Conservation (phyloP, 2,797 vertebrate genomes). For the Poeciliopsis infans region DNA sequence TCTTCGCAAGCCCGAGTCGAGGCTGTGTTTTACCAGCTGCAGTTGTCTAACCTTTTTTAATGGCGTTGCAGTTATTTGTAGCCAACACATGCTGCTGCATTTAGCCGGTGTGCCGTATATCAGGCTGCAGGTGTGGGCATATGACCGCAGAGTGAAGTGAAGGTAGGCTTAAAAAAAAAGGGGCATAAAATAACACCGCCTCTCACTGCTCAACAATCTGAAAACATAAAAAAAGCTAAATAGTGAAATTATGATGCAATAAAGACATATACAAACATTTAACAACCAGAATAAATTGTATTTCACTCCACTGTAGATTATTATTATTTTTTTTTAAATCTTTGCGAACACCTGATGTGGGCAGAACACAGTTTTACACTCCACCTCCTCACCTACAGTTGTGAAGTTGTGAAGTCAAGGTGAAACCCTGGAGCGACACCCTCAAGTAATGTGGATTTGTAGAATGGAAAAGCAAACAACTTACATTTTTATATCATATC, state of each 20-base stretch:
- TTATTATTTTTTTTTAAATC: background rate
- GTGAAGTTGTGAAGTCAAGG: background rate
- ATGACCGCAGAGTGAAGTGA: conserved; percentile 15
- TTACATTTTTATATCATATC: background rate
- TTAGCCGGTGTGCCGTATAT: conserved; percentile 53
- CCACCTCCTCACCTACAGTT: background rate
- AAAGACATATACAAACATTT: background rate
- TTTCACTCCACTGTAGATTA: background rate
- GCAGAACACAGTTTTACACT: background rate
- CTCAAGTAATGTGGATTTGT: background rate
- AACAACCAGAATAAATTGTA: background rate
- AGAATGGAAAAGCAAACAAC: background rate
- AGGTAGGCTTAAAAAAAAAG: conserved; percentile 11
- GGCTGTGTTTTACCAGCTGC: conserved; percentile 34
- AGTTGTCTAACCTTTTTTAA: conserved; percentile 53
- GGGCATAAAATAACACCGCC: conserved; percentile 17
- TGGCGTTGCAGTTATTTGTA: conserved; percentile 70
- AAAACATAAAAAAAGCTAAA: conserved; percentile 9
- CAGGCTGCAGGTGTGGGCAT: conserved; percentile 35
- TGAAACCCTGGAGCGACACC: background rate
- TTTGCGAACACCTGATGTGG: background rate
- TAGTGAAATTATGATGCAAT: background rate
- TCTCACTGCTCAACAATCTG: conserved; percentile 18
- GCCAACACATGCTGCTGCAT: conserved; percentile 57
- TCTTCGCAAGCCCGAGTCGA: conserved; percentile 27